Conservation (phyloP, 92 coral and sea anemone species). For the Actinostola sp. region DNA sequence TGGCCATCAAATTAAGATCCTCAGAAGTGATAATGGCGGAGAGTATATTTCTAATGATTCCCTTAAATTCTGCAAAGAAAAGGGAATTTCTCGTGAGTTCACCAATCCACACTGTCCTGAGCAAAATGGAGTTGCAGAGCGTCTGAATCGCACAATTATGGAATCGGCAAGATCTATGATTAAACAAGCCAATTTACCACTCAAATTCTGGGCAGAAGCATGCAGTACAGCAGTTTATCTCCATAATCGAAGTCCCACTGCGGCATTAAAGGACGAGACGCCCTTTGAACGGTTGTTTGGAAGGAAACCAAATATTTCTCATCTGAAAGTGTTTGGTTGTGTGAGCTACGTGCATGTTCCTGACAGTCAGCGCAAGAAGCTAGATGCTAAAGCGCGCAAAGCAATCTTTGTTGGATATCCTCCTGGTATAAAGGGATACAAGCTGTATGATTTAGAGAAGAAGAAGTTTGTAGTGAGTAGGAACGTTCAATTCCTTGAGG, state of each 20-base stretch:
- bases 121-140: conserved; percentile 64
- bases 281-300: conserved; percentile 58
- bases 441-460: conserved; percentile 46
- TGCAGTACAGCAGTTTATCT: conserved; percentile 68
- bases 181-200: conserved; percentile 56
- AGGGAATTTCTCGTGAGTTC: conserved; percentile 55
- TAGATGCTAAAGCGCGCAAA: conserved; percentile 62
- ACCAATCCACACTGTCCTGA: conserved; percentile 68
- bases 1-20: conserved; percentile 12
- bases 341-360: conserved; percentile 57
- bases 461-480: conserved; percentile 46
- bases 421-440: conserved; percentile 60
- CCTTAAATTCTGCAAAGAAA: conserved; percentile 53
- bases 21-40: conserved; percentile 19
- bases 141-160: conserved; percentile 59
- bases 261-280: conserved; percentile 45
- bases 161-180: conserved; percentile 74
- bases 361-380: conserved; percentile 46
- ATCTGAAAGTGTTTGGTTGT: conserved; percentile 67
- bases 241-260: conserved; percentile 53
- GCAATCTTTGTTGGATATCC: conserved; percentile 59
- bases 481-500: conserved; percentile 44
- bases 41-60: conserved; percentile 39
- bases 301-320: conserved; percentile 52
- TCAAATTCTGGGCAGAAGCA: conserved; percentile 70